These are phyloP conservation scores for Paramormyrops hopkinsi DNA, from an alignment of 2,797 vertebrate species.

Conservation along the genomic window DNA sequence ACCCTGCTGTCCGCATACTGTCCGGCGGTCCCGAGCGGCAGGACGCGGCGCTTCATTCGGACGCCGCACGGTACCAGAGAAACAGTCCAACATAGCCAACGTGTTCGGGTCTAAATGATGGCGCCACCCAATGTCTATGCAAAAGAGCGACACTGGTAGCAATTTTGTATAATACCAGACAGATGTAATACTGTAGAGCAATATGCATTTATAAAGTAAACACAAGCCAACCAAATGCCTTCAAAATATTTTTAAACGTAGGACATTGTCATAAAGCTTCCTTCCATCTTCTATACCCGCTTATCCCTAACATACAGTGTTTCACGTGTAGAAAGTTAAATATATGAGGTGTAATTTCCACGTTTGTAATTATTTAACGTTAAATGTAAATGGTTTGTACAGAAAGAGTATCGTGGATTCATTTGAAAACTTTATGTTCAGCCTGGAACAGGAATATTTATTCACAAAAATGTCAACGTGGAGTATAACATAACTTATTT, in stretches of 20 bases:
- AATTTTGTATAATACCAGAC: not conserved
- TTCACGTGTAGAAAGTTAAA: not conserved
- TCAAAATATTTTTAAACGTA: not conserved
- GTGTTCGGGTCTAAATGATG: not conserved
- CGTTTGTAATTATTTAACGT: not conserved
- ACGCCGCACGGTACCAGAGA: not conserved
- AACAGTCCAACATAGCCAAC: not conserved
- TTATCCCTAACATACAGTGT: not conserved
- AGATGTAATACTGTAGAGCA: not conserved
- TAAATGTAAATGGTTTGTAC: not conserved
- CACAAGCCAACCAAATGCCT: not conserved
- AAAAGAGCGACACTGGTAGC: not conserved
- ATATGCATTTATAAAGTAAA: not conserved
- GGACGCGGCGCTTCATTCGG: not conserved
- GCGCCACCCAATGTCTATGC: not conserved
- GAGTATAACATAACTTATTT: not conserved
- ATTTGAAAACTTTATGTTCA: not conserved
- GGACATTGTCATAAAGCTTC: not conserved
- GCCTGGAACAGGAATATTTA: not conserved
- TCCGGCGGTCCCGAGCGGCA: no score
- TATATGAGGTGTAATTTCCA: not conserved
- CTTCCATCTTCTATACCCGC: not conserved
- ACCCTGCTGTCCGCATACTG: not conserved
- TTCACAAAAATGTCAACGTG: not conserved
- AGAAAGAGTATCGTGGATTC: not conserved